phyloP scores from a whole-genome alignment of 2,113 vertebrate genomes.

The Chiloscyllium plagiosum region DNA sequence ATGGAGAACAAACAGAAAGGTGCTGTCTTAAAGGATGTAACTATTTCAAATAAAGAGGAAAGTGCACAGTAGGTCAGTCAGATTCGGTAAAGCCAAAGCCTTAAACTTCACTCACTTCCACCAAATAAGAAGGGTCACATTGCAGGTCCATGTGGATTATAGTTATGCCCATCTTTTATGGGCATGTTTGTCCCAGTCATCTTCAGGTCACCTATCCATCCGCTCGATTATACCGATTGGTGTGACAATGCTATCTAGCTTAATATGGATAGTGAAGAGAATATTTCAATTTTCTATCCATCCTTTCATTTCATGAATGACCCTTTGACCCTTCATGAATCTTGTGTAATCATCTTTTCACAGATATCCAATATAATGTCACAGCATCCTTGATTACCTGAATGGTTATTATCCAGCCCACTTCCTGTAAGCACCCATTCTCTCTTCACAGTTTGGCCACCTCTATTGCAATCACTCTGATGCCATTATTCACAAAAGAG shows the following conservation, averaged over 20 bases:
- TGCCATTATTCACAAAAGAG: neutral
- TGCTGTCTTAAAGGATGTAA: neutral
- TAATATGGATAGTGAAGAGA: neutral
- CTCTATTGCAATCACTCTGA: neutral
- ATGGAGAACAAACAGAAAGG: neutral
- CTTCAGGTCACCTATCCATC: neutral
- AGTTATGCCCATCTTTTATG: neutral
- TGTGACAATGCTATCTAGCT: too few relatives aligned
- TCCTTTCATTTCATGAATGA: neutral
- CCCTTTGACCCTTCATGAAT: neutral
- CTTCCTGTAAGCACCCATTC: neutral
- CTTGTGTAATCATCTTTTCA: neutral
- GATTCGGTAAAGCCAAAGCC: neutral
- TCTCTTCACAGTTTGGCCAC: neutral
- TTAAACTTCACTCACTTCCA: neutral
- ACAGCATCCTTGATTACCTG: neutral
- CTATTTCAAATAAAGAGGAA: neutral
- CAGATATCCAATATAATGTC: neutral
- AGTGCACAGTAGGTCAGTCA: neutral
- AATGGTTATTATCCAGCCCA: neutral
- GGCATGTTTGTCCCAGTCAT: neutral
- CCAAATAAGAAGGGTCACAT: neutral
- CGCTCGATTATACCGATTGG: neutral
- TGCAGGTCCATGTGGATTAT: neutral
- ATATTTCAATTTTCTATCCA: neutral